Evolutionary conservation across 2,797 vertebrate species (phyloP).

Genomic region (Pangasius macronema): DNA sequence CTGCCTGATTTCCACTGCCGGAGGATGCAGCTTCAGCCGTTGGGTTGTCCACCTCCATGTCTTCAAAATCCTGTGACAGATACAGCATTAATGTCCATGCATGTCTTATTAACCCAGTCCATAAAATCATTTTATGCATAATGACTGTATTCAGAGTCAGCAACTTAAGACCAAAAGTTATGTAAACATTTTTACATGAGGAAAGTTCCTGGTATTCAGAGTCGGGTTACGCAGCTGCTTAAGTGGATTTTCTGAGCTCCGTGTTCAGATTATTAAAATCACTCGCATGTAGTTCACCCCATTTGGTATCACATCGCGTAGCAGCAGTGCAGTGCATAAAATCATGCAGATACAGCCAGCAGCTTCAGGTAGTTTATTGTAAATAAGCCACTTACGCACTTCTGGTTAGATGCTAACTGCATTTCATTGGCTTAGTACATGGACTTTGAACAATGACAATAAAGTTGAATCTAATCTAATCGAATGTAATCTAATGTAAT

Average conservation of each 20-base stretch:
- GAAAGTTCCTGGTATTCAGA: background rate
- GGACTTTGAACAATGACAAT: too few species aligned
- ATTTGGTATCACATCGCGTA: background rate
- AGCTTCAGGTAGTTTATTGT: background rate
- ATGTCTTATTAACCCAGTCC: background rate
- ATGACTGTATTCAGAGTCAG: background rate
- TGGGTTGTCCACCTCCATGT: accelerated
- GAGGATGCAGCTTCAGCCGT: accelerated
- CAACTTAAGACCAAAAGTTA: background rate
- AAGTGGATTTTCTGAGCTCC: background rate
- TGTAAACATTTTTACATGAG: background rate
- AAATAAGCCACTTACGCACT: too few species aligned
- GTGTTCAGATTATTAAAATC: background rate
- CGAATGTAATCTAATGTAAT: too few species aligned
- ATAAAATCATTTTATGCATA: background rate
- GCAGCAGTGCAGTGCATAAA: background rate
- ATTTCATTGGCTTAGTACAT: too few species aligned
- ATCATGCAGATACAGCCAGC: background rate
- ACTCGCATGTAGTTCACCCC: background rate
- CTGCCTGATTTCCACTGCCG: background rate
- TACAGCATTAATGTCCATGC: background rate
- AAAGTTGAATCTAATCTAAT: too few species aligned
- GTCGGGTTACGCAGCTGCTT: background rate
- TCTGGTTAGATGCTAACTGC: too few species aligned
- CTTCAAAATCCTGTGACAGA: background rate